Evolutionary conservation across 2,888 invertebrate species (phyloP), one percentile per base, ranked within the genome.

Genomic region (Eupsilia transversa): DNA sequence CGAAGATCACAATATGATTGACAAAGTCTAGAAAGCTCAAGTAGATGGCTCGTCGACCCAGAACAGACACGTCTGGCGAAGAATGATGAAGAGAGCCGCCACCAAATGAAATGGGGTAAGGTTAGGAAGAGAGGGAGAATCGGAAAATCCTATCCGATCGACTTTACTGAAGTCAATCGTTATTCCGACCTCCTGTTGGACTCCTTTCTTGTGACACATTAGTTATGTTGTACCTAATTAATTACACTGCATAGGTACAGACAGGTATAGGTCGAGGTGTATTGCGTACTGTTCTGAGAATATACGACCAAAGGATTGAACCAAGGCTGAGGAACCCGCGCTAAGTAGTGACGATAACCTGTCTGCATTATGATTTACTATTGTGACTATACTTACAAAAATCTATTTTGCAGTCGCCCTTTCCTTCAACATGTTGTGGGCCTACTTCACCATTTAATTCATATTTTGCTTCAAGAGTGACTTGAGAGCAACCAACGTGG

Each of bases 391-490:
- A 84, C 83, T 82, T 84, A 92, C 91, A 84, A 43, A 85, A 59
- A n/a, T 69, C 65, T 5, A 89, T 38, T n/a, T 72, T 73, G 41
- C 68, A 86, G 35, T 73, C 72, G 6, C 91, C 93, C 5, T 87
- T 77, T 57, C 92, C 93, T 68, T 89, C 84, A 5, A 90, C 63
- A 7, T 85, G 83, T 7, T 87, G 64, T 14, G 86, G 46, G 1
- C 89, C 74, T 0, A 91, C 69, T 12, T 80, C 77, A 46, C 92
- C 92, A 1, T 76, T 77, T 0, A 90, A 30, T 60, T 86, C 86
- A 73, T 91, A 91, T n/a, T 81, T 23, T 1, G 89, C 89, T 1
- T 60, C 65, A 38, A 89, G 0, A 3, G 20, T 71, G 0, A 90
- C 27, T 7, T 63, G 66, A 27, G 80, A 72, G 49, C 90, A 89